Evolutionary conservation across 1,140 invertebrate genomes (phyloP).

Genomic region (Proctacanthus coquilletti): DNA sequence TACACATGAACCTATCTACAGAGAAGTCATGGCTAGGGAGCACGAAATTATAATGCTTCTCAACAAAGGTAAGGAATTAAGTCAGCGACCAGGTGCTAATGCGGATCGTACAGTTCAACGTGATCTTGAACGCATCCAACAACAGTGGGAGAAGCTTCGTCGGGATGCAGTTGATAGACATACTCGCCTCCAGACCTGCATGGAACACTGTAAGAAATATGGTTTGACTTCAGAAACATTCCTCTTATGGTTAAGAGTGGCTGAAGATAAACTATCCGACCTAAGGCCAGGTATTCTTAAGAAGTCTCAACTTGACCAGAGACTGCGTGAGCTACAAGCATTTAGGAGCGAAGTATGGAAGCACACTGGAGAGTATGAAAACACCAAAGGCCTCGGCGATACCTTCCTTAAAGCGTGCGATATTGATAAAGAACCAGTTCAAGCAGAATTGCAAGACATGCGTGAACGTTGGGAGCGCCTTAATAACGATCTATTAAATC

Average conservation of each 20-base stretch:
- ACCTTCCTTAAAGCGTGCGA: constrained; percentile 74
- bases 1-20: constrained; percentile 76
- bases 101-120: constrained; percentile 41
- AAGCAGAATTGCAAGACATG: constrained; percentile 61
- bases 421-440: constrained; percentile 77
- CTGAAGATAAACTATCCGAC: constrained; percentile 68
- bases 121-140: constrained; percentile 73
- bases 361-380: constrained; percentile 79
- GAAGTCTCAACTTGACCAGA: constrained; percentile 72
- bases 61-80: constrained; percentile 72
- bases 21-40: constrained; percentile 75
- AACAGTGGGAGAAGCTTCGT: constrained; percentile 77
- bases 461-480: constrained; percentile 81
- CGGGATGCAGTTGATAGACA: constrained; percentile 73
- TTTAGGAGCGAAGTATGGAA: constrained; percentile 89
- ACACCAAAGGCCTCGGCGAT: constrained; percentile 68
- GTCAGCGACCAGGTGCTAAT: constrained; percentile 39
- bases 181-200: constrained; percentile 70
- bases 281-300: constrained; percentile 69
- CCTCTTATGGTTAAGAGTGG: constrained; percentile 72
- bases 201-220: constrained; percentile 86
- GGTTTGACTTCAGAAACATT: constrained; percentile 69
- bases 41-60: constrained; percentile 88
- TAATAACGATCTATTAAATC: constrained; percentile 53
- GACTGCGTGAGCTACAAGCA: constrained; percentile 74